phyloP scores from a whole-genome alignment of 2,113 vertebrate species.

The Empidonax alnorum region DNA sequence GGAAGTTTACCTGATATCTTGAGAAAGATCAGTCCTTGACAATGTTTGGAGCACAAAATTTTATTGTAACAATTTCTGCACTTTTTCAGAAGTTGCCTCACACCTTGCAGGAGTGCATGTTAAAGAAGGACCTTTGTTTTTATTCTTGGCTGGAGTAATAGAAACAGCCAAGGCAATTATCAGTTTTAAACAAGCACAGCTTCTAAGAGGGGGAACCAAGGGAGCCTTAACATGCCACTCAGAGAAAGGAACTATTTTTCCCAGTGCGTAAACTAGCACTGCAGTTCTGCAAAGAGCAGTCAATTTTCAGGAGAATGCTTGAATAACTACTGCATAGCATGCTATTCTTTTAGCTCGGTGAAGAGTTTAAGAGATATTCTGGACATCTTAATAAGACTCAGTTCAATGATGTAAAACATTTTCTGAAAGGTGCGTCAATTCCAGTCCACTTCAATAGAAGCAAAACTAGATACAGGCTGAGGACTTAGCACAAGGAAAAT shows the following conservation, averaged over 20 bases:
- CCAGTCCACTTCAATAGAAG: neutral
- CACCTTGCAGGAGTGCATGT: neutral
- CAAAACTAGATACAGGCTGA: neutral
- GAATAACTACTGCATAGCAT: neutral
- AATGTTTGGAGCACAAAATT: neutral
- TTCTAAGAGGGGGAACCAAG: neutral
- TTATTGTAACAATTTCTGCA: neutral
- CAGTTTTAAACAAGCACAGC: neutral
- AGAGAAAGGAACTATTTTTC: neutral
- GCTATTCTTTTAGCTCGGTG: slow-evolving; percentile 26
- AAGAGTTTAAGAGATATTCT: slow-evolving; percentile 13
- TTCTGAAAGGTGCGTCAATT: slow-evolving; percentile 43
- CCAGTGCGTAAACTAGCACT: neutral
- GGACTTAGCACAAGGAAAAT: neutral
- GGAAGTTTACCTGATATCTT: neutral
- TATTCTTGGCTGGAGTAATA: neutral
- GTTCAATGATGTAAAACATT: slow-evolving; percentile 44
- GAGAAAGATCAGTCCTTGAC: neutral
- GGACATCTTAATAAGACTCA: slow-evolving; percentile 27
- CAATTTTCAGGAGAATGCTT: neutral
- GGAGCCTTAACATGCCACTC: neutral
- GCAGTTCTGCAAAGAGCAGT: neutral
- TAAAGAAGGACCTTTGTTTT: neutral
- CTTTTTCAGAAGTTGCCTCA: neutral
- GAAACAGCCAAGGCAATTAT: neutral